Conservation (phyloP, 2,888 invertebrate genomes). For the Phorcus lineatus region DNA sequence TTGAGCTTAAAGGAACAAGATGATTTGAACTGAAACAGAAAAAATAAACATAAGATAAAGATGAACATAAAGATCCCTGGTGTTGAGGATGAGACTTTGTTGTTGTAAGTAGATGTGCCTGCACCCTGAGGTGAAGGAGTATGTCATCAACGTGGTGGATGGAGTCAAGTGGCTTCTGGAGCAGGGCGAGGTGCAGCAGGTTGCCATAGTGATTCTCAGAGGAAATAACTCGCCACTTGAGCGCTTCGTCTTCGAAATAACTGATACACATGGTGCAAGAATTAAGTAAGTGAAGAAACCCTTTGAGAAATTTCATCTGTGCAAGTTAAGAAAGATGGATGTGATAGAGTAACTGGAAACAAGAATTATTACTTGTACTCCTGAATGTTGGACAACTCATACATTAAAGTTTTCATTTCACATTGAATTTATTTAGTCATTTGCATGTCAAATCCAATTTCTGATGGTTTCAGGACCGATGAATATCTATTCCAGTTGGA, state of each 20-base stretch:
- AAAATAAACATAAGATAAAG: too few relatives aligned
- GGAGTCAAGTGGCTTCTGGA: constrained; percentile 57
- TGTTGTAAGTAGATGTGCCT: constrained; percentile 61
- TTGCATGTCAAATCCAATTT: constrained; percentile 18
- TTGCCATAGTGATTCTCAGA: constrained; percentile 59
- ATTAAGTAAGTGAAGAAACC: background rate
- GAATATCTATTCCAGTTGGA: constrained; percentile 62
- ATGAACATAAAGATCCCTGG: too few relatives aligned
- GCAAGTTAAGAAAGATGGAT: background rate
- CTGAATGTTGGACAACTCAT: too few relatives aligned
- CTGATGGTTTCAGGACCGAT: constrained; percentile 40
- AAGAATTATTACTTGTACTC: too few relatives aligned
- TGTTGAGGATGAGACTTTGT: too few relatives aligned
- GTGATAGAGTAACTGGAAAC: background rate
- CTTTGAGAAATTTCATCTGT: background rate
- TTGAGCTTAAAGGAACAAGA: too few relatives aligned
- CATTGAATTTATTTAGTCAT: too few relatives aligned
- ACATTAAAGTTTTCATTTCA: too few relatives aligned
- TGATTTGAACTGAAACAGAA: too few relatives aligned
- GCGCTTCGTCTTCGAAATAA: constrained; percentile 67
- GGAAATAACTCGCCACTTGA: constrained; percentile 52
- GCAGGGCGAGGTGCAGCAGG: constrained; percentile 53
- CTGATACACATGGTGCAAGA: constrained; percentile 8
- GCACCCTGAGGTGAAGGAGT: constrained; percentile 67
- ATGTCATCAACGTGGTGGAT: constrained; percentile 55